These are phyloP conservation scores for Tryphoninae sp. DNA, from an alignment of 2,888 invertebrate species.

Conservation along the genomic window DNA sequence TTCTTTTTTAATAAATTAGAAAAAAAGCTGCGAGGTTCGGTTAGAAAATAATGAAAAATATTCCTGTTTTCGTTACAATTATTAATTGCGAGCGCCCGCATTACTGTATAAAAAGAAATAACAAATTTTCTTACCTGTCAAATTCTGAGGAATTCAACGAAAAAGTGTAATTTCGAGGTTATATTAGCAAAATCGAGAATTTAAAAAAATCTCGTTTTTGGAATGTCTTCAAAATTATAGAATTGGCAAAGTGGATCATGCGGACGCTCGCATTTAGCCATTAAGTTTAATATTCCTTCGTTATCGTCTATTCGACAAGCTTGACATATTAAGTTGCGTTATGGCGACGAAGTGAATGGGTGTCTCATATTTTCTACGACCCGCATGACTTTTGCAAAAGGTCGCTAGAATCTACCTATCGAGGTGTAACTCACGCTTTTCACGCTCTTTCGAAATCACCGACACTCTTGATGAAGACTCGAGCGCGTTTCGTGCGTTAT, in stretches of 20 bases:
- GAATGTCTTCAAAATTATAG: too few relatives aligned
- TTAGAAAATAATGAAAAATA: not conserved
- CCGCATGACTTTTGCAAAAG: slow-evolving; percentile 37
- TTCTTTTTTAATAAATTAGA: not conserved
- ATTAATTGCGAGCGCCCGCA: too few relatives aligned
- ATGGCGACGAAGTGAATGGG: slow-evolving; percentile 42
- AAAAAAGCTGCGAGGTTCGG: slow-evolving; percentile 11
- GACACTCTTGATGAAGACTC: slow-evolving; percentile 1
- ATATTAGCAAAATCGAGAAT: too few relatives aligned
- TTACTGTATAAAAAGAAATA: too few relatives aligned
- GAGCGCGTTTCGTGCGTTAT: not conserved
- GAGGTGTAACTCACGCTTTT: slow-evolving; percentile 24
- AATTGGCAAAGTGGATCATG: too few relatives aligned
- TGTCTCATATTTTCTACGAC: slow-evolving; percentile 37
- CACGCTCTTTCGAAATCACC: slow-evolving; percentile 28
- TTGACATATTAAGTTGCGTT: slow-evolving; percentile 57
- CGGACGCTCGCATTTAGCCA: not conserved
- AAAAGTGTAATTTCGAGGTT: too few relatives aligned
- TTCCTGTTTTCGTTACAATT: slow-evolving; percentile 8
- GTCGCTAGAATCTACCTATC: slow-evolving; percentile 25
- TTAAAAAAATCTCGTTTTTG: too few relatives aligned
- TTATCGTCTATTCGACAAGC: slow-evolving; percentile 12
- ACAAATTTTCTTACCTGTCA: too few relatives aligned
- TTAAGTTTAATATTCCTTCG: slow-evolving; percentile 13
- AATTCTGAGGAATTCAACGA: too few relatives aligned